These are phyloP conservation scores for Lasioglossum zephyrum DNA, from an alignment of 2,888 invertebrate species.

Conservation along the genomic window DNA sequence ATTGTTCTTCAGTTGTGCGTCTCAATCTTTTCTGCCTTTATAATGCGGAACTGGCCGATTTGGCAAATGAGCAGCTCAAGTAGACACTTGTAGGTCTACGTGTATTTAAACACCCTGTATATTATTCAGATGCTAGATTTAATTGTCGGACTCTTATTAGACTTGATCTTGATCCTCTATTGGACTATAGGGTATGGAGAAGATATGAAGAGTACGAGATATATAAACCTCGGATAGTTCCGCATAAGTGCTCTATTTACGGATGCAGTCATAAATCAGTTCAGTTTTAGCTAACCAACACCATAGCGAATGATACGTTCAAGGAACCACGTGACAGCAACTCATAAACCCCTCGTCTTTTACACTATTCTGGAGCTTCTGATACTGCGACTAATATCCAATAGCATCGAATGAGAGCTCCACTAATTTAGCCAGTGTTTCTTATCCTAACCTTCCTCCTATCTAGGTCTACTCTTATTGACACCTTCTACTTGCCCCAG, in stretches of 20 bases:
- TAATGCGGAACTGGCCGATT: no score
- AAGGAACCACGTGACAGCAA: neutral
- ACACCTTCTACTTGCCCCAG: slow-evolving; percentile 9
- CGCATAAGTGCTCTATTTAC: neutral
- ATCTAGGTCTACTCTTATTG: slow-evolving; percentile 1
- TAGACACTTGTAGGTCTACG: neutral
- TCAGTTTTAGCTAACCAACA: neutral
- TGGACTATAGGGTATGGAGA: neutral
- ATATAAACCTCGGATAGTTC: neutral
- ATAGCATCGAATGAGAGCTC: neutral
- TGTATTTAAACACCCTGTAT: neutral
- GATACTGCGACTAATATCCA: neutral
- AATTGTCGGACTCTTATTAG: neutral
- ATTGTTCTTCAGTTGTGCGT: no score
- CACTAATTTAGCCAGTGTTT: slow-evolving; percentile 4
- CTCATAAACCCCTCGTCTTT: neutral
- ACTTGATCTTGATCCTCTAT: neutral
- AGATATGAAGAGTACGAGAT: neutral
- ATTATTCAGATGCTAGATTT: neutral
- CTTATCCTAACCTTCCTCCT: slow-evolving; percentile 1
- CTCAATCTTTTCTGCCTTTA: no score
- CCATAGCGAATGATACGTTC: neutral
- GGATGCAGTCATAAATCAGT: neutral
- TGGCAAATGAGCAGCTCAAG: neutral
- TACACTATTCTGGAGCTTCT: neutral